Evolutionary conservation across 1,140 invertebrate species (phyloP).

Genomic region (Melitaea cinxia): DNA sequence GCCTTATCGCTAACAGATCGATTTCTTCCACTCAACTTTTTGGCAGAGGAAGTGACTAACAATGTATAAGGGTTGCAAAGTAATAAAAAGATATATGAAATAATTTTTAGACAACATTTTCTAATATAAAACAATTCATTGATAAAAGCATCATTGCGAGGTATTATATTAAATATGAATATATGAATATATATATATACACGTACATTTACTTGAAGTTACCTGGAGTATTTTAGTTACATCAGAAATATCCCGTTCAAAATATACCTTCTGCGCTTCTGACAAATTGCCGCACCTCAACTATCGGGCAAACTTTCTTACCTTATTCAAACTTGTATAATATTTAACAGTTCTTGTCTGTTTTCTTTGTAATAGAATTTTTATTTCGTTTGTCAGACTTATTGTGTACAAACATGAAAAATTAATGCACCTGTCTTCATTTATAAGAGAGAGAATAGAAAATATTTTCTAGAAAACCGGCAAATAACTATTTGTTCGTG

Average conservation of each 20-base stretch:
- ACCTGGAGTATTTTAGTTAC: constrained; percentile 25
- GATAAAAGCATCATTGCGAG: too few relatives aligned
- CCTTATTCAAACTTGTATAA: constrained; percentile 34
- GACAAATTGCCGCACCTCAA: constrained; percentile 32
- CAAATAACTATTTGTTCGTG: constrained; percentile 3
- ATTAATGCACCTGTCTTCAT: constrained; percentile 3
- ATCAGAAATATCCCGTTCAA: constrained; percentile 19
- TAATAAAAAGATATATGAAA: too few relatives aligned
- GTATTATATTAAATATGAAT: too few relatives aligned
- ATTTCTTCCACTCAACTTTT: too few relatives aligned
- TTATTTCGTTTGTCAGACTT: constrained; percentile 22
- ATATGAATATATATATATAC: too few relatives aligned
- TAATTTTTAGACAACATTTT: too few relatives aligned
- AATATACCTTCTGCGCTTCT: constrained; percentile 18
- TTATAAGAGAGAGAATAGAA: constrained; percentile 4
- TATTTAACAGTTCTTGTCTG: constrained; percentile 30
- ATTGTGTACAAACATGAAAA: constrained; percentile 11
- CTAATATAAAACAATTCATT: too few relatives aligned
- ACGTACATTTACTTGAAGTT: constrained; percentile 7
- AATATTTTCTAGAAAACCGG: neutral
- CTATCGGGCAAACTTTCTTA: constrained; percentile 33
- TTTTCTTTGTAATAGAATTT: constrained; percentile 32
- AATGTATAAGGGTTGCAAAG: too few relatives aligned
- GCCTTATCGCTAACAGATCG: too few relatives aligned
- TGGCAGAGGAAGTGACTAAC: too few relatives aligned